Evolutionary conservation across 2,113 vertebrate species (phyloP).

Genomic region (Centropristis striata): DNA sequence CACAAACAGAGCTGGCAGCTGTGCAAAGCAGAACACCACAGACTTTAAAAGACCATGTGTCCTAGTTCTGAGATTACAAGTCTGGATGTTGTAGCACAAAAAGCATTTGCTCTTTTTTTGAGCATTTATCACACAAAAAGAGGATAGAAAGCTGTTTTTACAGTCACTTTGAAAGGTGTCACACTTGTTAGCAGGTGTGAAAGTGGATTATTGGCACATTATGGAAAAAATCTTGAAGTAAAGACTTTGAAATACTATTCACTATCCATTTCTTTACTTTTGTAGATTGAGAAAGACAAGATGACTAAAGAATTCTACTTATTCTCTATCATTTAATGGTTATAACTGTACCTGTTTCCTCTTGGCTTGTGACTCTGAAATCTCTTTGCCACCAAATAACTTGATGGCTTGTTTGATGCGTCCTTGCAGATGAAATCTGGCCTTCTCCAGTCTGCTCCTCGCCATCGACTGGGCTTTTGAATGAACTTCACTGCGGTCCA

Average conservation of each 20-base stretch:
- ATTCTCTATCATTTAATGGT: background rate
- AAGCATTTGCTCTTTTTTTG: constrained; percentile 5
- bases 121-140: background rate
- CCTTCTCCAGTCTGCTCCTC: constrained; percentile 76
- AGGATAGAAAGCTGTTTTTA: background rate
- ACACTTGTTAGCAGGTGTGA: background rate
- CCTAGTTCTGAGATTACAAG: background rate
- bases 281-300: background rate
- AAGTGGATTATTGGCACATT: background rate
- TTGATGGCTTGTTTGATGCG: constrained; percentile 73
- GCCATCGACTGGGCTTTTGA: constrained; percentile 74
- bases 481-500: constrained; percentile 64
- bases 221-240: background rate
- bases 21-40: constrained; percentile 30
- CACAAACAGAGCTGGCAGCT: constrained; percentile 33
- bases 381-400: constrained; percentile 68
- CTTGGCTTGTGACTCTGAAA: constrained; percentile 72
- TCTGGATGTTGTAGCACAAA: constrained; percentile 21
- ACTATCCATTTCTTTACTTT: background rate
- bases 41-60: background rate
- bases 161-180: background rate
- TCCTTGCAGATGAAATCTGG: constrained; percentile 69
- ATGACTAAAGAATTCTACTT: background rate
- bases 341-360: constrained; percentile 74
- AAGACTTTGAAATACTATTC: background rate